Conservation (phyloP, 2,797 vertebrate genomes). For the Chaetodon trifasciatus region DNA sequence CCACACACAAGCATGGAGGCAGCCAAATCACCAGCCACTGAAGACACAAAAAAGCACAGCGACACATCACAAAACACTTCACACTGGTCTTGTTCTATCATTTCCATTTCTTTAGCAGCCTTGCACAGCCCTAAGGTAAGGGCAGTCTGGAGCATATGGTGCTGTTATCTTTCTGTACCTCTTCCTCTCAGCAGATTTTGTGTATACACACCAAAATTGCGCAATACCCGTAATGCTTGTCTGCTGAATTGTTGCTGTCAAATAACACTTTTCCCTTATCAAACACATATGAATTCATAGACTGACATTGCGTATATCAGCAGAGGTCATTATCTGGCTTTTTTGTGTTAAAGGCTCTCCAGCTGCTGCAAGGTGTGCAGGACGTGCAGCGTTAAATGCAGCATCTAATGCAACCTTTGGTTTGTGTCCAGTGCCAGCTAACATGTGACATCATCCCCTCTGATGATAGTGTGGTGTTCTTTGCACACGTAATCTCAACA, state of each 20-base stretch:
- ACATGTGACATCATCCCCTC: conserved; percentile 7
- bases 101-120: conserved; percentile 33
- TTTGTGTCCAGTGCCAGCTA: conserved; percentile 25
- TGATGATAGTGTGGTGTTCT: conserved; percentile 8
- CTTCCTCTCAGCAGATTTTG: neutral
- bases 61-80: conserved; percentile 17
- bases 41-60: conserved; percentile 26
- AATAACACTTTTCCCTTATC: conserved; percentile 1
- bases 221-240: conserved; percentile 43
- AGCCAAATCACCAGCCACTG: conserved; percentile 23
- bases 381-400: conserved; percentile 28
- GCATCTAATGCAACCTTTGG: conserved; percentile 47
- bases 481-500: conserved; percentile 6
- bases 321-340: conserved; percentile 44
- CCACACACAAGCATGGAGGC: conserved; percentile 18
- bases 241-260: conserved; percentile 3
- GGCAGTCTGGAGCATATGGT: conserved; percentile 28
- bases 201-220: neutral
- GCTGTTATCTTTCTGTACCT: conserved; percentile 24
- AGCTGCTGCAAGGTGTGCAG: conserved; percentile 39
- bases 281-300: neutral
- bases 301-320: conserved; percentile 42
- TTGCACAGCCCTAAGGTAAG: conserved; percentile 17
- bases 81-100: conserved; percentile 12
- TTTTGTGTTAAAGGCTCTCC: conserved; percentile 29